Percentiles rank a stretch among this genome's conserved stretches.
Conservation (phyloP, 2,113 vertebrate genomes). For the Lycaon pictus region DNA sequence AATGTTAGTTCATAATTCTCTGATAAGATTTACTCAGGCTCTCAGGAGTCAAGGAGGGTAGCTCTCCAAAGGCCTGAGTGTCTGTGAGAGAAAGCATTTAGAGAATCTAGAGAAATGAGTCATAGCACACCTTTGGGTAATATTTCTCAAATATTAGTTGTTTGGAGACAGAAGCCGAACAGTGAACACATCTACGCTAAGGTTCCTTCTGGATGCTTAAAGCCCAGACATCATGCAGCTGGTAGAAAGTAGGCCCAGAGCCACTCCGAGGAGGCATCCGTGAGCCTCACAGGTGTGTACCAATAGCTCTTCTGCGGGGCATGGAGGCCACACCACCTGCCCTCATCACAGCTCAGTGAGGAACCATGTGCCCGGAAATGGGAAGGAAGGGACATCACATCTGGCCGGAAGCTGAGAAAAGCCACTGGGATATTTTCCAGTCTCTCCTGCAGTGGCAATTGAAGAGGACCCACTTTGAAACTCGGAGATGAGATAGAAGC, state of each 20-base stretch:
- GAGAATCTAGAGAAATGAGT: no score
- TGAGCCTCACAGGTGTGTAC: neutral
- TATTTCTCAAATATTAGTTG: rapidly evolving
- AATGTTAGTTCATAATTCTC: neutral
- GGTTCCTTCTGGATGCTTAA: no score
- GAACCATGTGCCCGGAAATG: neutral
- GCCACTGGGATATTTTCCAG: neutral
- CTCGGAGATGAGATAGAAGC: neutral
- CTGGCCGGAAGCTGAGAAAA: neutral
- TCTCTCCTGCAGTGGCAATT: neutral
- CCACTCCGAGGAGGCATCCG: rapidly evolving
- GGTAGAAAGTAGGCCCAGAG: neutral
- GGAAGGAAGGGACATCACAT: neutral
- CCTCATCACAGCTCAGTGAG: neutral
- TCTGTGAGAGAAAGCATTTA: neutral
- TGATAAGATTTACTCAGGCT: neutral
- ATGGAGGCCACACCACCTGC: neutral
- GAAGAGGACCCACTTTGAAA: neutral
- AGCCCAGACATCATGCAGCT: neutral
- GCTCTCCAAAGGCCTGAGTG: neutral
- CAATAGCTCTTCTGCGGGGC: neutral
- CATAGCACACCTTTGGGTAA: neutral
- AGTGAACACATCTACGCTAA: no score
- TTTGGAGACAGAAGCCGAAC: neutral
- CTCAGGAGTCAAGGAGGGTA: neutral